Base-by-base conservation (phyloP, 2,797 vertebrate species). In the Sebastes jordani region DNA sequence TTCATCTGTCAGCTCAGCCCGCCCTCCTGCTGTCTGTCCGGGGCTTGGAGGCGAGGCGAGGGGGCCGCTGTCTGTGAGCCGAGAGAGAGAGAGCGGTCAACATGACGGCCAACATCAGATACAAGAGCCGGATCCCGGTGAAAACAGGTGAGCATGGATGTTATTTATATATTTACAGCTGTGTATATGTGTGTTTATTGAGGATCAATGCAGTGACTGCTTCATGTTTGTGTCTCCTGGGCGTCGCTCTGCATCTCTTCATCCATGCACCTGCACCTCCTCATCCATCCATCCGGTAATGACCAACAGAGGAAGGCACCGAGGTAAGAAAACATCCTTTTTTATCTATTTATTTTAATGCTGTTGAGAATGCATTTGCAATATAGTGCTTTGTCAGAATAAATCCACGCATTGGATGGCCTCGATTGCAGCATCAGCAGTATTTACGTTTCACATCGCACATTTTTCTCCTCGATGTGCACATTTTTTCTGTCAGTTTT, bases 71-170 rank as follows among this genome's bases (percentile, higher is more conserved):
- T 83, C 83, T 65, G 49, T 73, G 81, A 83, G 84, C 86, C 84
- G 34, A 36, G 32, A 34, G 3, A 34, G 34, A 11, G 34, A 36
- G 34, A 91, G 76, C 84, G 75, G 85, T 46, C 93, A 95, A 93
- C 91, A 98, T 98, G 98, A 98, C 96, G 93, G 96, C 93, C 78
- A 97, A 93, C 95, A 95, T 96, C 93, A 94, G 98, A 74, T 98
- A 97, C 96, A 99, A 98, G 90, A 98, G 96, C 96, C 97, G 98
- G 87, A 96, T 96, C 80, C 94, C 94, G 92, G 94, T 95, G 1
- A 98, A 97, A 95, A 95, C 98, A 95, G 98, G 98, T 98, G 96
- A 97, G 95, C 13, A 36, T 6, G 22, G 6, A 7, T 49, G 18
- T 49, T 49, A 16, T 36, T 55, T 36, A 36, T 29, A 7, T 0